These are phyloP conservation scores for Keiferia lycopersicella DNA, from an alignment of 2,888 invertebrate genomes.

Conservation along the genomic window DNA sequence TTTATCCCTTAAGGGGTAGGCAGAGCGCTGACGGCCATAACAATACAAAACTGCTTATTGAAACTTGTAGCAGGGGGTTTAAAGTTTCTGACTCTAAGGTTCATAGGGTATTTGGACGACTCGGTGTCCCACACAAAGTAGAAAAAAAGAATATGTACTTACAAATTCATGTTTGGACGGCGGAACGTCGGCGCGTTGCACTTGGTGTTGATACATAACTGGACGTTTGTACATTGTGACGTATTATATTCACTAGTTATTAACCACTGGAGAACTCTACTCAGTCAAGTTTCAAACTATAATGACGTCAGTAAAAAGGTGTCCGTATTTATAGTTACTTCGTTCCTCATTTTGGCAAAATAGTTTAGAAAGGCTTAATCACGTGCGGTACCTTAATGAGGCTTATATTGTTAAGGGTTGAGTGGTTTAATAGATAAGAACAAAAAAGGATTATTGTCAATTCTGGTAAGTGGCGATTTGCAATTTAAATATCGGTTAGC, in stretches of 20 bases:
- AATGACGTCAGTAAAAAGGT: not conserved
- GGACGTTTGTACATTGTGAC: not conserved
- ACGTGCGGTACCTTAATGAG: not conserved
- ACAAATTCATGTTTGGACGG: not conserved
- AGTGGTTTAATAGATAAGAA: not conserved
- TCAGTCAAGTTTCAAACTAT: not conserved
- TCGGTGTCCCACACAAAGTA: too few relatives aligned
- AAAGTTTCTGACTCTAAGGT: too few relatives aligned
- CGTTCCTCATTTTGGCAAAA: not conserved
- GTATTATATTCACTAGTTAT: not conserved
- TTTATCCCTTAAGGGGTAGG: too few relatives aligned
- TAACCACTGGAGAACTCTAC: not conserved
- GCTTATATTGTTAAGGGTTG: too few relatives aligned
- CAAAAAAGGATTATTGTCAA: too few relatives aligned
- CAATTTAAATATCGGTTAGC: too few relatives aligned
- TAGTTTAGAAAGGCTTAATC: not conserved
- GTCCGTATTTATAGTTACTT: not conserved
- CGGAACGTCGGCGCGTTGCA: not conserved
- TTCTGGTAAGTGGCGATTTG: too few relatives aligned
- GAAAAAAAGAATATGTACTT: not conserved
- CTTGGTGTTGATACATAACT: not conserved
- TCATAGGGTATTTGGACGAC: too few relatives aligned
- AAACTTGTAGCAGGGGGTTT: too few relatives aligned
- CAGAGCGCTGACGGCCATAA: too few relatives aligned
- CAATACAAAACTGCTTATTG: too few relatives aligned